Evolutionary conservation across 2,113 vertebrate genomes (phyloP), one percentile per base, ranked within the genome.

Genomic region (Lontra canadensis): DNA sequence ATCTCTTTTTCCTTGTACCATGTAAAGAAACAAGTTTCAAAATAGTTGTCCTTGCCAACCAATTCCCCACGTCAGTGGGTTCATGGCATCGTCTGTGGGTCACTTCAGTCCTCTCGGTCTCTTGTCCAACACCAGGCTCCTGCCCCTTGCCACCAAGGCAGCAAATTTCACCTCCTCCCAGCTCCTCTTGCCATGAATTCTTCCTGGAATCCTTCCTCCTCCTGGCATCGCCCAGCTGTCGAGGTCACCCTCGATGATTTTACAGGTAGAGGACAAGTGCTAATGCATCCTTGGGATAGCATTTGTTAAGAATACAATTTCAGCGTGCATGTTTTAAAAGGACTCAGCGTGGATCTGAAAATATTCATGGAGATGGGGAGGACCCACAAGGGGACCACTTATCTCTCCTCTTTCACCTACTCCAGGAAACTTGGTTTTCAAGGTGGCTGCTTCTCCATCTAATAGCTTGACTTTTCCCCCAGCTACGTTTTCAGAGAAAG

Each of bases 41-140:
- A 79, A 23, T 2, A 7, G 12, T 42, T 17, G 25, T 44, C 47
- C 80, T 69, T 36, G n/a, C 52, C 31, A 26, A 1, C 15, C 4
- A 31, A n/a, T 25, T 10, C 47, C 76, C 81, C 49, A 80, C 25
- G 29, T 18, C 26, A 1, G 4, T 6, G 73, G 31, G 57, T 31
- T 39, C 8, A 49, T 4, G 80, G 34, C 31, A 20, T 23, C 10
- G 17, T 65, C 4, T 0, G 11, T 4, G 39, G 39, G 57, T 18
- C 20, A 9, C 34, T 42, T 11, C 42, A 0, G 13, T 1, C 8
- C 13, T 31, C n/a, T 26, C 26, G 3, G 25, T 5, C 0, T 11
- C 57, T 47, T n/a, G 39, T 42, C 39, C 39, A 4, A 1, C 0
- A 3, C 36, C 21, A 31, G 31, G 18, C 1, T 9, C 18, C 59